A percentile compares a stretch with the other conserved stretches of the same genome.
Evolutionary conservation across 2,797 vertebrate genomes (phyloP).

Genomic region (Pantherophis alleghaniensis): DNA sequence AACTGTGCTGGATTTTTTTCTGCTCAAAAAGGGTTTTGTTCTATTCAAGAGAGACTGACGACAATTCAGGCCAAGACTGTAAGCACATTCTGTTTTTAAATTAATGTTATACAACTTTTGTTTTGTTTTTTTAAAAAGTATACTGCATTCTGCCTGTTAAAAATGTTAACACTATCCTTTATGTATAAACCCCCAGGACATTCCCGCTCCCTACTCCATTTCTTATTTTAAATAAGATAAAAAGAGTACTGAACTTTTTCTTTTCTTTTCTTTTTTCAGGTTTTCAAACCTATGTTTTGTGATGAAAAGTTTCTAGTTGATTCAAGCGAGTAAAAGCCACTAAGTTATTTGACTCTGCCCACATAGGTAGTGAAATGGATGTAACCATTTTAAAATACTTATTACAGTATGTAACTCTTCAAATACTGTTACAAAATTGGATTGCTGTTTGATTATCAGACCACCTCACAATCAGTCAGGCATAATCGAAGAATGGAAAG

Average conservation of each 20-base stretch:
- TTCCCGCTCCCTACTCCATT: neutral
- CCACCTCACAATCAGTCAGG: conserved; percentile 12
- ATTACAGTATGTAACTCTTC: neutral
- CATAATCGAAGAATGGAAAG: neutral
- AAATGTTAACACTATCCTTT: neutral
- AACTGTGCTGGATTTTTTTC: conserved; percentile 20
- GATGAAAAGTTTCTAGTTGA: neutral
- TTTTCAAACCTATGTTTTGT: conserved; percentile 11
- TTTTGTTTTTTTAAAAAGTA: neutral
- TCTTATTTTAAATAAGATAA: neutral
- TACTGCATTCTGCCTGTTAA: neutral
- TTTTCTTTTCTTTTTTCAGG: conserved; percentile 32
- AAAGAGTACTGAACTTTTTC: neutral
- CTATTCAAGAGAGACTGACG: neutral
- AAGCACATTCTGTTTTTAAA: conserved; percentile 13
- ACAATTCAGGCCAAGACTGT: neutral
- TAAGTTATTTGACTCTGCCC: neutral
- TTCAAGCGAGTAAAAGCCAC: neutral
- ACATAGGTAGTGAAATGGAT: neutral
- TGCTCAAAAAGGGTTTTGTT: conserved; percentile 10
- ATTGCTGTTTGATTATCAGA: neutral
- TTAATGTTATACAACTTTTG: neutral
- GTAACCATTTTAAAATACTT: neutral
- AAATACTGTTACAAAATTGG: neutral
- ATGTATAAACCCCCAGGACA: neutral